A percentile compares a stretch with the other conserved stretches of the same genome.
These are phyloP conservation scores for Dusona sp. DNA, from an alignment of 2,888 invertebrate genomes.

Conservation along the genomic window DNA sequence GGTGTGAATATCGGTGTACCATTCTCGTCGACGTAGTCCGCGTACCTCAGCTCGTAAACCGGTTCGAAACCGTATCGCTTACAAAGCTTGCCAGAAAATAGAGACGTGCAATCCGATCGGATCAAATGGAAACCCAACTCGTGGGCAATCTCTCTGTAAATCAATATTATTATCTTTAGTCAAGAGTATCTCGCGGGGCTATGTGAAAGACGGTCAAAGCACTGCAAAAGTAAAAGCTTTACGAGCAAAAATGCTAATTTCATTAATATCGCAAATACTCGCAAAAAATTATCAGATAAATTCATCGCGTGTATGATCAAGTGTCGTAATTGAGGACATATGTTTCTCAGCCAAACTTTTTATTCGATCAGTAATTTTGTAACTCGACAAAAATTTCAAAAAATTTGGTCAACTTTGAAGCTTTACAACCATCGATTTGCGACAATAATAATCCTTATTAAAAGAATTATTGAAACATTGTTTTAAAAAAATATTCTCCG, in stretches of 20 bases:
- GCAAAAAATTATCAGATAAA: too few relatives aligned
- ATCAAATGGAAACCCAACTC: conserved; percentile 87
- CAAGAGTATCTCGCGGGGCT: background rate
- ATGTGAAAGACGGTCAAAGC: background rate
- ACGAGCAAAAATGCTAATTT: background rate
- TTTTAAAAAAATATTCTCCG: too few relatives aligned
- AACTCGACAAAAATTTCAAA: too few relatives aligned
- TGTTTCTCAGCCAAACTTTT: background rate
- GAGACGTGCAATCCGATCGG: conserved; percentile 91
- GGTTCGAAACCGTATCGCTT: conserved; percentile 90
- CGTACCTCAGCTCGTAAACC: conserved; percentile 88
- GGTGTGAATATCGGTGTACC: conserved; percentile 88
- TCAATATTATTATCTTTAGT: conserved; percentile 38
- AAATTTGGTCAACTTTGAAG: too few relatives aligned
- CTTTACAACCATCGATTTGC: too few relatives aligned
- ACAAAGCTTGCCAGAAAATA: conserved; percentile 91
- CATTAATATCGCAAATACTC: background rate
- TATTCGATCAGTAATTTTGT: background rate
- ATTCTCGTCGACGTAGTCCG: conserved; percentile 88
- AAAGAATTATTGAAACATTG: too few relatives aligned
- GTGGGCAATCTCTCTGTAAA: conserved; percentile 87
- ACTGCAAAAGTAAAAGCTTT: background rate
- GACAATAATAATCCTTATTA: too few relatives aligned
- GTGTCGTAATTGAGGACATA: too few relatives aligned
- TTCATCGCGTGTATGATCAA: too few relatives aligned